A percentile compares a stretch with the other conserved stretches of the same genome.
phyloP scores from a whole-genome alignment of 2,113 vertebrate genomes.

The Brienomyrus longianalis region DNA sequence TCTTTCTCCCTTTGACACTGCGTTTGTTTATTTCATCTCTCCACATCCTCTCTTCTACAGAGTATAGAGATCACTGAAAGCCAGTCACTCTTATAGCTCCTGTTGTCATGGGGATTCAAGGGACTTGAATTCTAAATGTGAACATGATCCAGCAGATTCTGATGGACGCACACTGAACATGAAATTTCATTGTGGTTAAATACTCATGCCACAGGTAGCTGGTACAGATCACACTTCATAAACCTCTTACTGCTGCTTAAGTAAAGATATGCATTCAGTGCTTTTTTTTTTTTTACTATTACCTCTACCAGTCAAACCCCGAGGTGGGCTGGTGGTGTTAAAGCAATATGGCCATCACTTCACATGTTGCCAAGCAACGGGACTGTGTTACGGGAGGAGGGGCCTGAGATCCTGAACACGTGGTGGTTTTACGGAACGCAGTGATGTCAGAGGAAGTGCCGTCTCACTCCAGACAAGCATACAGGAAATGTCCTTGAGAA shows the following conservation, averaged over 20 bases:
- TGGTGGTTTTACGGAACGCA: neutral
- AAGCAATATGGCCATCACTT: neutral
- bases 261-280: neutral
- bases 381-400: neutral
- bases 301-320: neutral
- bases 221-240: neutral
- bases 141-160: constrained; percentile 26
- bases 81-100: constrained; percentile 36
- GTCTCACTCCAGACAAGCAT: neutral
- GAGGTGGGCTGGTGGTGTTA: neutral
- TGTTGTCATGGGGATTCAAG: constrained; percentile 53
- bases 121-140: constrained; percentile 36
- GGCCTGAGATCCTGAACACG: neutral
- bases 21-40: neutral
- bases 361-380: neutral
- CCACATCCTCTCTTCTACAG: neutral
- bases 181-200: neutral
- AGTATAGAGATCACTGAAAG: constrained; percentile 19
- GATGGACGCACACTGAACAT: neutral
- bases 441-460: neutral
- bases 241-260: neutral
- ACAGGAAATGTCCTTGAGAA: neutral
- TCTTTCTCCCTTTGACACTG: neutral
- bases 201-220: neutral
- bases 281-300: neutral